Evolutionary conservation across 2,113 vertebrate genomes (phyloP), one percentile per base, ranked within the genome.

Genomic region (Phycodurus eques): DNA sequence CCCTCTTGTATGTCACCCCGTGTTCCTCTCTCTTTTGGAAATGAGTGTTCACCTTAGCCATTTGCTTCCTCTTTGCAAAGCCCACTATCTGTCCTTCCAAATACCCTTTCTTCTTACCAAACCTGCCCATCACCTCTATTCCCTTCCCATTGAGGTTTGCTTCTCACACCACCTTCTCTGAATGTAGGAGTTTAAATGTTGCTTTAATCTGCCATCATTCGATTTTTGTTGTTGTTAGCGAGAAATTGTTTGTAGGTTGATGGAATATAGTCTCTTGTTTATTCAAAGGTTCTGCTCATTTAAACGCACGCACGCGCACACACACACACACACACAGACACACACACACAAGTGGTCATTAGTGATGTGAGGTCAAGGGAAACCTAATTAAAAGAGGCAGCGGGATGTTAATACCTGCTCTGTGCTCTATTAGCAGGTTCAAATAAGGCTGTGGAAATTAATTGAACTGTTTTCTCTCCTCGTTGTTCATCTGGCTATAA

Each of bases 351-450:
- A 17, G 22, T 22, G 10, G n/a, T 68, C 67, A 80, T 65, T 72
- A 78, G 62, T 68, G 53, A 43, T 64, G 70, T 1, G 43, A 83
- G 79, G 77, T 85, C 75, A 82, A 80, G 75, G 74, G 70, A 61
- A 77, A 75, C 44, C 60, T 82, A 73, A 82, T 85, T 78, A 85
- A 81, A 77, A 74, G 67, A 81, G 54, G 51, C 76, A 75, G 76
- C 14, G 44, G 70, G 54, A 43, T 59, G 73, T 75, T 79, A 81
- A 83, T 78, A 75, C 68, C 64, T n/a, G 51, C 73, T 78, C 53
- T 68, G 33, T 61, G 70, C 83, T 77, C 75, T 65, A 81, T 84
- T 84, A 84, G 62, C 72, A 67, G 68, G 64, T 81, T 81, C 70
- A 75, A 71, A 74, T 42, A 53, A 59, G 11, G 67, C 33, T 53